These are phyloP conservation scores for Coregonus clupeaformis DNA, from an alignment of 2,113 vertebrate species.

Conservation along the genomic window DNA sequence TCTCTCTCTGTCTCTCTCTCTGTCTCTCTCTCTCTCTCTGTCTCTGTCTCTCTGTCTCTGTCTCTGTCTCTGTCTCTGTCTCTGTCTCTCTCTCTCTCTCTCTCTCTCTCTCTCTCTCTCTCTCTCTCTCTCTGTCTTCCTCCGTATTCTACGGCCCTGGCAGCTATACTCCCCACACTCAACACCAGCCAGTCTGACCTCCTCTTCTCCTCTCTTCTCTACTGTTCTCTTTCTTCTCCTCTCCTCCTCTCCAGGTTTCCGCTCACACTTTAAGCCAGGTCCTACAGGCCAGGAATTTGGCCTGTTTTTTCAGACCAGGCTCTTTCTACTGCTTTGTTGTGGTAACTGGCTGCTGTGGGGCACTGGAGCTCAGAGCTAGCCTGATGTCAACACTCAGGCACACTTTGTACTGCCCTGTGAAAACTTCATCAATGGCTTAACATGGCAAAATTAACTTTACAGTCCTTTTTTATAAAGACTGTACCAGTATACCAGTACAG, in stretches of 20 bases:
- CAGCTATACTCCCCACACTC: not conserved
- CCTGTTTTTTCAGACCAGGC: constrained; percentile 65
- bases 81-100: constrained; percentile 27
- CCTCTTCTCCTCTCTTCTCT: not conserved
- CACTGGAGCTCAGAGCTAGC: constrained; percentile 58
- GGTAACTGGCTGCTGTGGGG: constrained; percentile 67
- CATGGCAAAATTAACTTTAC: too few relatives aligned
- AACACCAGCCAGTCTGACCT: constrained; percentile 13
- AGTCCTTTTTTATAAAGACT: too few relatives aligned
- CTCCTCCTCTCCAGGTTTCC: constrained; percentile 62
- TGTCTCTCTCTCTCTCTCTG: constrained; percentile 38
- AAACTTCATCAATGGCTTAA: not conserved
- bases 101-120: constrained; percentile 38
- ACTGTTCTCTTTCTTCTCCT: constrained; percentile 3
- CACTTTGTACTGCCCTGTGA: not conserved
- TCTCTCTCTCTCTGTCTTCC: too few relatives aligned
- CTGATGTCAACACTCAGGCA: constrained; percentile 61
- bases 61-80: constrained; percentile 40
- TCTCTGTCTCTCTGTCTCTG: constrained; percentile 14
- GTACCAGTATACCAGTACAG: too few relatives aligned
- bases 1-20: constrained; percentile 33
- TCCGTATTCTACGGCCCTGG: constrained; percentile 5
- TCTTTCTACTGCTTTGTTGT: constrained; percentile 70
- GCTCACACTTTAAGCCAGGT: constrained; percentile 64
- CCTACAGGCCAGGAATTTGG: constrained; percentile 70